These are phyloP conservation scores for Lampris megalopsis DNA, from an alignment of 2,113 vertebrate genomes.

Conservation along the genomic window DNA sequence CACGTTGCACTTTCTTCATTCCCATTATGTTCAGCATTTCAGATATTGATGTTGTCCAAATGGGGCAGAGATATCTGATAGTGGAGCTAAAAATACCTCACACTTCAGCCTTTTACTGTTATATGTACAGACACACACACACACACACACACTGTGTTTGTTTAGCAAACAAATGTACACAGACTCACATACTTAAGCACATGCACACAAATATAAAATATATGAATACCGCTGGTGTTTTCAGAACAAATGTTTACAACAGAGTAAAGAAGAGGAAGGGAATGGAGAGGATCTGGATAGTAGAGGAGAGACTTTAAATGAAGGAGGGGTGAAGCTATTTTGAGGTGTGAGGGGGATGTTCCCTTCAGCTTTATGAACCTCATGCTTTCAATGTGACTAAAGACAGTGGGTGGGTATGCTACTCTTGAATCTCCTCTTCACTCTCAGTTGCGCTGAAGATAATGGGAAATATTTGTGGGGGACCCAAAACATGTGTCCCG, in stretches of 20 bases:
- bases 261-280: conserved; percentile 10
- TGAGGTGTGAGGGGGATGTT: conserved; percentile 16
- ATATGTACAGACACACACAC: not conserved
- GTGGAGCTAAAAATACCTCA: conserved; percentile 62
- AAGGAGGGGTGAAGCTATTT: conserved; percentile 58
- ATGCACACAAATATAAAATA: not conserved
- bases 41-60: conserved; percentile 63
- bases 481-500: too few relatives aligned
- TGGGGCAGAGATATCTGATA: conserved; percentile 62
- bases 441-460: not conserved
- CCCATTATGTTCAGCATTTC: conserved; percentile 48
- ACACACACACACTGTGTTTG: not conserved
- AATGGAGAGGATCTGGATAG: conserved; percentile 29
- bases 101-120: conserved; percentile 30
- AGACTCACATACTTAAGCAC: not conserved
- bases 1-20: conserved; percentile 33
- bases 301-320: conserved; percentile 33
- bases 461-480: too few relatives aligned
- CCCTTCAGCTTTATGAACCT: conserved; percentile 30
- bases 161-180: not conserved
- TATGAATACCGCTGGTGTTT: conserved; percentile 6
- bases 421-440: not conserved
- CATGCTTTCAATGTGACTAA: not conserved
- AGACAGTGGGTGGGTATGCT: not conserved
- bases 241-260: conserved; percentile 11